Conservation (phyloP, 2,797 vertebrate species). For the Bovichtus diacanthus region DNA sequence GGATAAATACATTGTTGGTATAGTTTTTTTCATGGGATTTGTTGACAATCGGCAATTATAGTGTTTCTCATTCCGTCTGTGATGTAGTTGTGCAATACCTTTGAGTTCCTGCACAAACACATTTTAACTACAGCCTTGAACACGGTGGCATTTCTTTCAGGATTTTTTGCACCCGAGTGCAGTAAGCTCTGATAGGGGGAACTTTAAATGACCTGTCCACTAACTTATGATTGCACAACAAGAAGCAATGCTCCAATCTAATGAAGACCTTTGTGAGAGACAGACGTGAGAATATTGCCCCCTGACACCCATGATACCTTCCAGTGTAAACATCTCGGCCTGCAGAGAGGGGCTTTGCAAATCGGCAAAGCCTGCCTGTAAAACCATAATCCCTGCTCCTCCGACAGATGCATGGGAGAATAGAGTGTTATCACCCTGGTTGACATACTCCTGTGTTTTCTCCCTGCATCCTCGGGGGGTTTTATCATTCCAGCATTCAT, state of each 20-base stretch:
- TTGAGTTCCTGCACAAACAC: constrained; percentile 24
- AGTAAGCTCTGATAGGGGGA: constrained; percentile 36
- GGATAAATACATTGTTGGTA: constrained; percentile 7
- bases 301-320: constrained; percentile 59
- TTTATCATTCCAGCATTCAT: constrained; percentile 79
- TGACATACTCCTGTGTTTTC: constrained; percentile 81
- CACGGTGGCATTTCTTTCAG: constrained; percentile 19
- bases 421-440: constrained; percentile 77
- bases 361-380: constrained; percentile 72
- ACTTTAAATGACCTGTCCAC: constrained; percentile 65
- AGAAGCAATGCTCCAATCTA: constrained; percentile 53
- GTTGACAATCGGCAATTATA: constrained; percentile 21
- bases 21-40: constrained; percentile 16
- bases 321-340: constrained; percentile 66
- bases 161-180: constrained; percentile 24
- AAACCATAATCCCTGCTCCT: constrained; percentile 77
- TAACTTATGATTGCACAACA: constrained; percentile 46
- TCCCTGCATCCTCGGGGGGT: constrained; percentile 73
- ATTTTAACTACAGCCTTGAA: constrained; percentile 23
- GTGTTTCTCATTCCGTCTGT: constrained; percentile 16
- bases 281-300: constrained; percentile 64
- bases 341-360: constrained; percentile 57
- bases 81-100: constrained; percentile 2
- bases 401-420: constrained; percentile 66
- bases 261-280: constrained; percentile 71